These are phyloP conservation scores for Carettochelys insculpta DNA, from an alignment of 2,113 vertebrate species.

Conservation along the genomic window DNA sequence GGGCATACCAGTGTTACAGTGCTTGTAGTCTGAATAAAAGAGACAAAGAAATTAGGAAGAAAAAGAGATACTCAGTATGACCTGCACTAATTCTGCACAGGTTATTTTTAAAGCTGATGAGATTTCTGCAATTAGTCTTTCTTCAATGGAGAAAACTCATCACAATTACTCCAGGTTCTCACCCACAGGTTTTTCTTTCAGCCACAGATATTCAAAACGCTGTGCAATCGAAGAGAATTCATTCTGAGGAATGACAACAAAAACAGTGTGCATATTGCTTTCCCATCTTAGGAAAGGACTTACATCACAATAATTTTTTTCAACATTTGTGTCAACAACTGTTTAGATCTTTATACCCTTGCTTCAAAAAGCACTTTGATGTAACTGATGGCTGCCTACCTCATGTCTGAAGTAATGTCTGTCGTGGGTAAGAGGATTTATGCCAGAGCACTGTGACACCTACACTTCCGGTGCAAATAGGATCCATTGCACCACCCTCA, in stretches of 20 bases:
- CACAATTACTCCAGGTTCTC: background rate
- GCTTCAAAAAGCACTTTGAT: too few relatives aligned
- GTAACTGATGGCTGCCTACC: background rate
- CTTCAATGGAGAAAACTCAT: background rate
- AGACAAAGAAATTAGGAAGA: background rate
- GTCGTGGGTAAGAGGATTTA: background rate
- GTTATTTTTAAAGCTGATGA: background rate
- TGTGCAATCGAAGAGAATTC: too few relatives aligned
- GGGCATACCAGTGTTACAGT: background rate
- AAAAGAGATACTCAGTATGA: fast-evolving
- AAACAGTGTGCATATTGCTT: too few relatives aligned
- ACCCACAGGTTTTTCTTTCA: too few relatives aligned
- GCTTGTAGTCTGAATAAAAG: background rate
- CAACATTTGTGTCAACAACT: too few relatives aligned
- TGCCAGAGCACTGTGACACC: background rate
- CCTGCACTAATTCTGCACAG: background rate
- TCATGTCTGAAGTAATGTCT: background rate
- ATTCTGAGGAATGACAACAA: too few relatives aligned
- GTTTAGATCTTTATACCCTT: too few relatives aligned
- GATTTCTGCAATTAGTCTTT: background rate
- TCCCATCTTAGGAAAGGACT: too few relatives aligned
- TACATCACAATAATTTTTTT: too few relatives aligned
- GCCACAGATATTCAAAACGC: too few relatives aligned
- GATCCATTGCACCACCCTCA: background rate
- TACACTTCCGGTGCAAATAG: background rate